These are phyloP conservation scores for Diploptera punctata DNA, from an alignment of 2,888 invertebrate genomes.

Conservation along the genomic window DNA sequence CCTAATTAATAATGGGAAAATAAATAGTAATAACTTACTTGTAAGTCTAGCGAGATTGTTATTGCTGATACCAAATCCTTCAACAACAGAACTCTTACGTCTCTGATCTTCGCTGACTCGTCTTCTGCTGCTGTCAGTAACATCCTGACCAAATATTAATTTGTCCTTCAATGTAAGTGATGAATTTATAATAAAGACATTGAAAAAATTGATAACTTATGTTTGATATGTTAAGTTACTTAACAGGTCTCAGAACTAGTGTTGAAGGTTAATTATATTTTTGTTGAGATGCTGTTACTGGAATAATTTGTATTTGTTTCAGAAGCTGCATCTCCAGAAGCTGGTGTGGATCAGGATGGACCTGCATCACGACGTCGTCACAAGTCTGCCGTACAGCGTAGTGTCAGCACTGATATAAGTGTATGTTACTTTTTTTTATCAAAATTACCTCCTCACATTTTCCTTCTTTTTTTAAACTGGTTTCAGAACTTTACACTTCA, in stretches of 20 bases:
- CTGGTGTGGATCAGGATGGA: conserved; percentile 32
- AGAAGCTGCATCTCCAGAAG: conserved; percentile 43
- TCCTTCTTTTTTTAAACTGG: too few relatives aligned
- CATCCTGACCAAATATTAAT: conserved; percentile 97
- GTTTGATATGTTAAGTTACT: too few relatives aligned
- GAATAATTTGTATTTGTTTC: neutral
- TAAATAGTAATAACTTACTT: conserved; percentile 62
- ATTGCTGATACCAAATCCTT: conserved; percentile 86
- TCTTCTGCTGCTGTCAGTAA: conserved; percentile 53
- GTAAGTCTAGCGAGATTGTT: conserved; percentile 91
- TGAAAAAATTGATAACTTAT: too few relatives aligned
- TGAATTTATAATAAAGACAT: too few relatives aligned
- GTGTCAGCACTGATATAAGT: conserved; percentile 42
- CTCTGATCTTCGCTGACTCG: conserved; percentile 53
- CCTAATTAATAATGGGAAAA: too few relatives aligned
- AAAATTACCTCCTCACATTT: neutral
- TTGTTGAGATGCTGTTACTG: neutral
- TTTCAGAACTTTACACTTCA: too few relatives aligned
- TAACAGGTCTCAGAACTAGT: too few relatives aligned
- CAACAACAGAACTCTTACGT: conserved; percentile 83
- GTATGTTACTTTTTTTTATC: neutral
- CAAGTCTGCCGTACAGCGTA: conserved; percentile 46
- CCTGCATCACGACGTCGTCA: conserved; percentile 44
- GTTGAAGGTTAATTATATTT: too few relatives aligned
- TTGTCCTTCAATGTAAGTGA: too few relatives aligned